phyloP scores from a whole-genome alignment of 2,797 vertebrate genomes.

The Sebastiscus albofasciatus region DNA sequence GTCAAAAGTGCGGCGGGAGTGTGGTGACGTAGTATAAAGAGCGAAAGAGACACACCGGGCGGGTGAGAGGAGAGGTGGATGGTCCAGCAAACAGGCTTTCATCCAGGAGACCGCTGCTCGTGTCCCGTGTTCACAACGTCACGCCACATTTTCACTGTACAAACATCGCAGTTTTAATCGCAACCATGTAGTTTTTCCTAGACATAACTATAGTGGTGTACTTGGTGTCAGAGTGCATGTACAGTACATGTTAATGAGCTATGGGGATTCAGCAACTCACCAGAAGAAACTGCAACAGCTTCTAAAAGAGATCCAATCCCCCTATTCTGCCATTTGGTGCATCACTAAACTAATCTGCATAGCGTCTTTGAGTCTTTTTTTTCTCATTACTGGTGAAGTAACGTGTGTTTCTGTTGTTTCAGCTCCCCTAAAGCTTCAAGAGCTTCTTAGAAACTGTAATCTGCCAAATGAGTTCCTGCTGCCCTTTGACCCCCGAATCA shows the following conservation, averaged over 20 bases:
- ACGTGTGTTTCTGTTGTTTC: not conserved
- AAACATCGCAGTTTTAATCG: no score
- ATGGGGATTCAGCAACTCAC: not conserved
- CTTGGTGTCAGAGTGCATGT: no score
- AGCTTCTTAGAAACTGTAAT: constrained; percentile 65
- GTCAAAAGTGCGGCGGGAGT: not conserved
- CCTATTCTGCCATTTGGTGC: not conserved
- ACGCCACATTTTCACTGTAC: no score
- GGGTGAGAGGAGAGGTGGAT: not conserved
- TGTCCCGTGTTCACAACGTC: no score
- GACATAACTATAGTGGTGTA: no score
- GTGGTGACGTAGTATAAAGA: no score
- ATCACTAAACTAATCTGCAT: not conserved
- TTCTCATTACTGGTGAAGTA: no score
- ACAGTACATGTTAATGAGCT: not conserved
- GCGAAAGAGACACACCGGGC: not conserved
- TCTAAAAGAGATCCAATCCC: no score
- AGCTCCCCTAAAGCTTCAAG: constrained; percentile 78
- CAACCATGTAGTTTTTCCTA: not conserved
- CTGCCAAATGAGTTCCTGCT: constrained; percentile 82
- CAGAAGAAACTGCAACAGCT: not conserved
- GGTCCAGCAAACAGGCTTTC: not conserved
- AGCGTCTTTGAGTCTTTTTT: no score
- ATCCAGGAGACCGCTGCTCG: not conserved
- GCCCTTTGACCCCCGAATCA: constrained; percentile 84